phyloP scores from a whole-genome alignment of 2,888 invertebrate species.

The Nineta flava region DNA sequence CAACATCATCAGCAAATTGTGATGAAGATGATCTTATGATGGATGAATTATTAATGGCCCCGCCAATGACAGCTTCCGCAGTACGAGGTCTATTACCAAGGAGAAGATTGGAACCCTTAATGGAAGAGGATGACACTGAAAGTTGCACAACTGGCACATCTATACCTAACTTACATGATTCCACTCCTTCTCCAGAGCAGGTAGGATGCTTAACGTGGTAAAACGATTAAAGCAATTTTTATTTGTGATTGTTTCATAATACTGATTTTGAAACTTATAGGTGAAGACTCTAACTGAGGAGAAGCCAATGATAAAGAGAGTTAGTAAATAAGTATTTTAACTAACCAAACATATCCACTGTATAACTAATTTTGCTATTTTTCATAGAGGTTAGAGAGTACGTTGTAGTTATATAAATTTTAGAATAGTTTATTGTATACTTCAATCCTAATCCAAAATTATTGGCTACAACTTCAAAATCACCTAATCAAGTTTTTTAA shows the following conservation, averaged over 20 bases:
- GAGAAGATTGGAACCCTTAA: constrained; percentile 63
- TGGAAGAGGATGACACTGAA: constrained; percentile 68
- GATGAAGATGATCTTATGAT: constrained; percentile 70
- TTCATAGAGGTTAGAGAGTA: no score
- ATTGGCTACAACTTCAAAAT: no score
- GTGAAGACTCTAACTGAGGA: neutral
- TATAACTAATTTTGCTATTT: no score
- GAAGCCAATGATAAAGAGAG: neutral
- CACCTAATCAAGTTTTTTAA: no score
- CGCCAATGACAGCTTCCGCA: constrained; percentile 56
- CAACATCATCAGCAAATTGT: constrained; percentile 42
- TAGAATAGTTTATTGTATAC: no score
- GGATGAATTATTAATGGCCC: constrained; percentile 64
- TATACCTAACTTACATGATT: constrained; percentile 16
- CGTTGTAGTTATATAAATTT: no score
- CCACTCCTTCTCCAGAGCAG: constrained; percentile 27
- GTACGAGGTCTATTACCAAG: constrained; percentile 54
- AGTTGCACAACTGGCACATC: constrained; percentile 30
- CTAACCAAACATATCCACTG: no score
- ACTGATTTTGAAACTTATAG: neutral
- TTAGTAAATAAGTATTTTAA: neutral
- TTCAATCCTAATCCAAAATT: no score
- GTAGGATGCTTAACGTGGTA: constrained; percentile 17
- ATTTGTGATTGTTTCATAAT: neutral
- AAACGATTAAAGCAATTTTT: no score